These are phyloP conservation scores for Leucosticte australis DNA, from an alignment of 2,113 vertebrate genomes.

Conservation along the genomic window DNA sequence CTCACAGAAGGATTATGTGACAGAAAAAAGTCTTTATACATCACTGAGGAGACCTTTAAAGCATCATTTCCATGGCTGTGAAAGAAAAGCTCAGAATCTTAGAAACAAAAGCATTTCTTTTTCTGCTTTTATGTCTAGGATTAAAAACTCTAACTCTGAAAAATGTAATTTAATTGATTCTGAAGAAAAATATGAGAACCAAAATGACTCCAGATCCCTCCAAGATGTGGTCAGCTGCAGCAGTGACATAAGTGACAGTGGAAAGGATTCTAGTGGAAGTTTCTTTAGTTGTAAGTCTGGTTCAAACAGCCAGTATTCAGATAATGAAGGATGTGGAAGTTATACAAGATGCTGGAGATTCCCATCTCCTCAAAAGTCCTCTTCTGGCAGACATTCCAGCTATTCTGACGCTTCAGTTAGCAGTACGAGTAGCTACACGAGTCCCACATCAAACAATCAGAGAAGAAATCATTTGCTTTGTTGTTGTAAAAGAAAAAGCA, in stretches of 20 bases:
- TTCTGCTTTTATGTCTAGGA: conserved; percentile 63
- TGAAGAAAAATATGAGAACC: conserved; percentile 38
- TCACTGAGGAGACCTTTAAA: conserved; percentile 68
- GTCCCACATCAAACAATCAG: not conserved
- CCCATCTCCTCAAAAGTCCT: conserved; percentile 50
- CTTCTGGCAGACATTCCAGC: conserved; percentile 46
- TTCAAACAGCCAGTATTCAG: conserved; percentile 34
- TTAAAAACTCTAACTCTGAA: conserved; percentile 62
- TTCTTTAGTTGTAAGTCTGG: conserved; percentile 39
- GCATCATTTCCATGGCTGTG: conserved; percentile 57
- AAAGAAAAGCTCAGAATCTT: conserved; percentile 66
- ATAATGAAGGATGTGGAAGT: conserved; percentile 49
- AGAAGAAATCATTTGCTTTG: conserved; percentile 17
- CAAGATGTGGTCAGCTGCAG: conserved; percentile 31
- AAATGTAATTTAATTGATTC: conserved; percentile 40
- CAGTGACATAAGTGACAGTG: conserved; percentile 38
- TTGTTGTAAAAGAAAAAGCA: conserved; percentile 58
- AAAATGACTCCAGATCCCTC: conserved; percentile 13
- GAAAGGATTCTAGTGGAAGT: conserved; percentile 33
- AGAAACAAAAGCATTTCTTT: conserved; percentile 75
- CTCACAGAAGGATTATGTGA: conserved; percentile 40
- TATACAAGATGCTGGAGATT: conserved; percentile 31
- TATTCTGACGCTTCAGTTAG: conserved; percentile 49
- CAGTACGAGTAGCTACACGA: conserved; percentile 4
- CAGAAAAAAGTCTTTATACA: conserved; percentile 49